Conservation (phyloP, 2,113 vertebrate species). For the Limanda limanda region DNA sequence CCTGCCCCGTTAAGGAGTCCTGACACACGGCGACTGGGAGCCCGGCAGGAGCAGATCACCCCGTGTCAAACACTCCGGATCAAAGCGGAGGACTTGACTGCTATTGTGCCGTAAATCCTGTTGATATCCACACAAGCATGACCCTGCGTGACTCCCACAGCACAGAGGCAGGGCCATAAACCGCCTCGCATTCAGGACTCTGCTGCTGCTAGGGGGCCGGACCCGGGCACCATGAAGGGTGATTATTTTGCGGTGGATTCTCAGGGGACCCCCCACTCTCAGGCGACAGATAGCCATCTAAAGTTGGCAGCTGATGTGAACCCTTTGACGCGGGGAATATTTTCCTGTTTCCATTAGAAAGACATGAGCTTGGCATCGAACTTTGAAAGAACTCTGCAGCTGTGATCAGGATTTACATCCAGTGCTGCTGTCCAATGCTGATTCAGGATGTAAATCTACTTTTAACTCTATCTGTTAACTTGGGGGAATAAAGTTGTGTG, state of each 20-base stretch:
- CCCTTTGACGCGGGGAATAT: background rate
- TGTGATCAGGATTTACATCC: background rate
- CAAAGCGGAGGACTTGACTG: slow-evolving; percentile 65
- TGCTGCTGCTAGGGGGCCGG: slow-evolving; percentile 39
- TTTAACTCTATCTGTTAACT: too few relatives aligned
- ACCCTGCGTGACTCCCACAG: slow-evolving; percentile 64
- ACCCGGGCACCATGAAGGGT: slow-evolving; percentile 42
- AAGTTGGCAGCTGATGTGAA: background rate
- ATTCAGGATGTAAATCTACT: background rate
- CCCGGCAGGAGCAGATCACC: slow-evolving; percentile 37
- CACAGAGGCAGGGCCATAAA: slow-evolving; percentile 46
- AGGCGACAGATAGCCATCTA: background rate
- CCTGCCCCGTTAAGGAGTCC: slow-evolving; percentile 22
- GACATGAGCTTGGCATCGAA: background rate
- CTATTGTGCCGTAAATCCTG: slow-evolving; percentile 76
- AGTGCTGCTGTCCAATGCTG: background rate
- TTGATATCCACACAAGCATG: slow-evolving; percentile 78
- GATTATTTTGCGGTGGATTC: slow-evolving; percentile 45
- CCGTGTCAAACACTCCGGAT: slow-evolving; percentile 63
- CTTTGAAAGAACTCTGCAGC: background rate
- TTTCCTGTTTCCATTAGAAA: background rate
- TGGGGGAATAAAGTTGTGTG: too few relatives aligned
- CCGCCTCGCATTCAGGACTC: slow-evolving; percentile 53
- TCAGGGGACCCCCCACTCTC: background rate
- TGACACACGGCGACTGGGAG: slow-evolving; percentile 40